Base-by-base conservation (phyloP, 2,888 invertebrate genomes). In the Torymus auratus region DNA sequence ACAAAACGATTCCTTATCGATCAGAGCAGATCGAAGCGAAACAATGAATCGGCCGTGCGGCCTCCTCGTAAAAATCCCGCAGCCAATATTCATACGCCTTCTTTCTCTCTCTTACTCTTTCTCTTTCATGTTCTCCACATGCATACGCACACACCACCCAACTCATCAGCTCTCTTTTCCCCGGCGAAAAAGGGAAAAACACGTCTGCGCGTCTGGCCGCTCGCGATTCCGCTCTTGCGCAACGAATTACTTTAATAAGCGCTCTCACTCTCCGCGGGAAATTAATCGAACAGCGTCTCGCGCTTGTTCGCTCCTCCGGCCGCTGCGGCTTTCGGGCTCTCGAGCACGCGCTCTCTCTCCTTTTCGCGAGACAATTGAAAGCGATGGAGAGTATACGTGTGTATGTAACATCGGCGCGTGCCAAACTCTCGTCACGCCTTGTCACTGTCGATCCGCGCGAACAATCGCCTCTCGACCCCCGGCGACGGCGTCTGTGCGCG, bases 351-450 rank as follows among this genome's bases (percentile, higher is more conserved):
- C 17, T 58, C 23, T 67, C 53, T 14, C 53, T 53, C 20, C 14
- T 12, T 17, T 17, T 55, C 13, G n/a, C 41, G 12, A 60, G 17
- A 60, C 12, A 10, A 60, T 62, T 60, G 74, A 64, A 17, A 23
- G 28, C 15, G 65, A 70, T 15, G 28, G 28, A 50, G n/a, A 20
- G 65, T 14, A 7, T 28, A 10, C 7, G 41, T 41, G 7, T 41
- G 12, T 56, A 81, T 60, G 81, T 73, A 79, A 83, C 78, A 64
- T 80, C 83, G 84, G 85, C 87, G 83, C 88, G 87, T 87, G 87
- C 86, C 84, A 78, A 77, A 70, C 62, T 78, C 82, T 74, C 86
- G 87, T 88, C 87, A 87, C 87, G 85, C 86, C 78, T 85, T 80
- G 85, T 88, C 87, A 87, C 85, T 86, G 83, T 85, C 84, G 75